Evolutionary conservation across 2,113 vertebrate genomes (phyloP).

Genomic region (Mus spicilegus): DNA sequence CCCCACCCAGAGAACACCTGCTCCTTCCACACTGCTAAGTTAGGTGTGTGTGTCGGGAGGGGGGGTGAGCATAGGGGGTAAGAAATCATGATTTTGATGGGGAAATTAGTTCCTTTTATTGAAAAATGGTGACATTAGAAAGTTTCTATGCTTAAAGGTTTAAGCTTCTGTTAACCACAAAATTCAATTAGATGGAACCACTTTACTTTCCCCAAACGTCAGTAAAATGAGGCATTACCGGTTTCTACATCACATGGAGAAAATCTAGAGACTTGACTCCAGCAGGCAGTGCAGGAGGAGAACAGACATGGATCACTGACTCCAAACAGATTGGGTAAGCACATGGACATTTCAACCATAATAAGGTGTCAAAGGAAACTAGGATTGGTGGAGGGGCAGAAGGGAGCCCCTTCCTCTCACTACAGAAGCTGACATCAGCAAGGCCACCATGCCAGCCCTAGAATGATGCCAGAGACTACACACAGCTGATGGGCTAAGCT

Average conservation of each 20-base stretch:
- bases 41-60: background rate
- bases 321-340: constrained; percentile 27
- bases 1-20: background rate
- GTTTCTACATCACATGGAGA: background rate
- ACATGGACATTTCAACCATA: background rate
- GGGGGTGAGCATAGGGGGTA: rapidly evolving
- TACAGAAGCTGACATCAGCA: background rate
- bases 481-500: background rate
- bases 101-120: constrained; percentile 25
- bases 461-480: constrained; percentile 24
- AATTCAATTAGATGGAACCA: constrained; percentile 48
- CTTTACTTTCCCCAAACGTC: constrained; percentile 47
- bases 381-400: background rate
- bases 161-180: constrained; percentile 56
- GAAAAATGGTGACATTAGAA: constrained; percentile 44
- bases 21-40: background rate
- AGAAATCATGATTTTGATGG: background rate
- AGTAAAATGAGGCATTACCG: constrained; percentile 51
- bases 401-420: background rate
- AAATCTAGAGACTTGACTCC: constrained; percentile 32
- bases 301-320: background rate
- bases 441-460: background rate
- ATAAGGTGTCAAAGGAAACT: constrained; percentile 36
- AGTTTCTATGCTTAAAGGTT: constrained; percentile 27
- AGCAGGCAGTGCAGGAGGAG: background rate